These are phyloP conservation scores for Perdix hodgsoniae DNA, from an alignment of 2,797 vertebrate genomes.

Conservation along the genomic window DNA sequence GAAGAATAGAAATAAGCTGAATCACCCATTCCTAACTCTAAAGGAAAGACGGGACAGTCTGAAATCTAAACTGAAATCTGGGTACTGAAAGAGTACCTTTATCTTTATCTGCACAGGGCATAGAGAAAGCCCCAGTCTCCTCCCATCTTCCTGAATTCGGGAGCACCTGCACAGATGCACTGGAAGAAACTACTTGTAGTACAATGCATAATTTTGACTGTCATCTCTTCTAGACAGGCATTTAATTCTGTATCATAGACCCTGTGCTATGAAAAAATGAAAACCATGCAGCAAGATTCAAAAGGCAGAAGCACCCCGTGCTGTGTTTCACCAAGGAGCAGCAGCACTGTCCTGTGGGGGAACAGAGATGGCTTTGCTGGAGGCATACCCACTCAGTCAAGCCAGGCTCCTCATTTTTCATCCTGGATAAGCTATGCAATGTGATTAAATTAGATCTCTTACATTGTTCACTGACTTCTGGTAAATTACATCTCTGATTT, in stretches of 20 bases:
- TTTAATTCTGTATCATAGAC: not conserved
- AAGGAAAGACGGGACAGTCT: not conserved
- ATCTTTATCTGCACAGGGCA: not conserved
- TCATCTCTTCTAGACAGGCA: not conserved
- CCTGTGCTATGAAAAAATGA: not conserved
- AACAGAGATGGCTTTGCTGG: not conserved
- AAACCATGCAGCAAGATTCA: not conserved
- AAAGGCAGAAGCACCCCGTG: not conserved
- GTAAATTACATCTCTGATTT: slow-evolving; percentile 78
- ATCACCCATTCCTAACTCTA: not conserved
- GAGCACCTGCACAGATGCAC: not conserved
- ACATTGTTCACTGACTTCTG: slow-evolving; percentile 74
- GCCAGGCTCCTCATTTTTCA: slow-evolving; percentile 47
- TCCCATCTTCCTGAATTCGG: not conserved
- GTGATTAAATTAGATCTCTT: slow-evolving; percentile 71
- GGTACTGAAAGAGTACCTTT: not conserved
- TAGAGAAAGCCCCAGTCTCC: not conserved
- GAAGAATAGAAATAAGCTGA: slow-evolving; percentile 21
- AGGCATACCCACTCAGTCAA: not conserved
- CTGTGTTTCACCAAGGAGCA: not conserved
- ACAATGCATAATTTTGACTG: not conserved
- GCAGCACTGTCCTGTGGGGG: not conserved
- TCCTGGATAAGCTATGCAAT: not conserved
- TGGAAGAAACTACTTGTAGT: not conserved
- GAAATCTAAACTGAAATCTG: not conserved